A percentile compares a stretch with the other conserved stretches of the same genome.
phyloP scores from a whole-genome alignment of 2,888 invertebrate genomes.

The Cantharis rufa region DNA sequence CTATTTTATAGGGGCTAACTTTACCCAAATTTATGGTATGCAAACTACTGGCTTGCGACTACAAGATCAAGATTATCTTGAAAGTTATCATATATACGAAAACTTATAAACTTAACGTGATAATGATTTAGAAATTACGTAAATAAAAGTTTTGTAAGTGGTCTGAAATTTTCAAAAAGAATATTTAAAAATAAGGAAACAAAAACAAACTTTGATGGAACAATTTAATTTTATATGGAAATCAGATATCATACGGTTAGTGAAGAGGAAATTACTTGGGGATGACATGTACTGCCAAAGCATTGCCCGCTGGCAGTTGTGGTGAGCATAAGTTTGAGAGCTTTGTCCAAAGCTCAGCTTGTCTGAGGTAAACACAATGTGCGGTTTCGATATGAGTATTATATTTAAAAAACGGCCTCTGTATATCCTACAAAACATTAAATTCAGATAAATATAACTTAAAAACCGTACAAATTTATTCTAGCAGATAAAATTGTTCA shows the following conservation, averaged over 20 bases:
- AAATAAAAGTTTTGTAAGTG: too few species aligned
- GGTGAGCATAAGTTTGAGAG: conserved; percentile 35
- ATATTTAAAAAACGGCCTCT: conserved; percentile 22
- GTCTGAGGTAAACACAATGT: conserved; percentile 34
- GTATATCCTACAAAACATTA: conserved; percentile 18
- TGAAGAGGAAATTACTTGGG: conserved; percentile 27
- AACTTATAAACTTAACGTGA: too few species aligned
- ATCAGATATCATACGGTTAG: conserved; percentile 15
- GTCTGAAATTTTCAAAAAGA: neutral
- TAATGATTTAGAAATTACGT: too few species aligned
- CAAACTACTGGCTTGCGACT: conserved; percentile 7
- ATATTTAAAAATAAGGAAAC: neutral
- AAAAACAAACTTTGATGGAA: neutral
- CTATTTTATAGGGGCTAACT: conserved; percentile 25
- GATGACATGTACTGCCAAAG: conserved; percentile 37
- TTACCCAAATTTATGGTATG: conserved; percentile 3
- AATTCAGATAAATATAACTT: conserved; percentile 5
- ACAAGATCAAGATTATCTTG: neutral
- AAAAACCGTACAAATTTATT: neutral
- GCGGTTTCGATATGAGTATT: conserved; percentile 35
- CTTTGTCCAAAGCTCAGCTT: conserved; percentile 37
- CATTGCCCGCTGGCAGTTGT: conserved; percentile 36
- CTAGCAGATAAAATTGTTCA: neutral
- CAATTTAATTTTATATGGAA: conserved; percentile 13
- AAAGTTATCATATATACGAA: neutral